Evolutionary conservation across 2,797 vertebrate genomes (phyloP).

Genomic region (Thaleichthys pacificus): DNA sequence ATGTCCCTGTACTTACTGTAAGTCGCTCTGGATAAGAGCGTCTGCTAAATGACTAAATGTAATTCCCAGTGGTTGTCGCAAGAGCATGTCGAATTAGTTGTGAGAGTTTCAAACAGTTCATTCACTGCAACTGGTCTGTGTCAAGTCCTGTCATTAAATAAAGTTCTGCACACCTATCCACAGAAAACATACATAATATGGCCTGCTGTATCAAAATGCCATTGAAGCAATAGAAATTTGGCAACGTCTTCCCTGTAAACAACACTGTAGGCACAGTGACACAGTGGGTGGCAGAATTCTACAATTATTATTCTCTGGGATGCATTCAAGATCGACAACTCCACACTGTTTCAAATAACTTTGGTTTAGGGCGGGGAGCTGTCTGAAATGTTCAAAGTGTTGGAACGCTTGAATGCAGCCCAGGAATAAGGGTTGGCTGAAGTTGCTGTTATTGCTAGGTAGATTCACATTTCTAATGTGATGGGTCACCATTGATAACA

Average conservation of each 20-base stretch:
- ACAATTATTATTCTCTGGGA: slow-evolving; percentile 31
- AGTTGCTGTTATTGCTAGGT: slow-evolving; percentile 60
- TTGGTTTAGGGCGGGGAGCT: slow-evolving; percentile 50
- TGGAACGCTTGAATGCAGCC: slow-evolving; percentile 35
- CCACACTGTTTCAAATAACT: slow-evolving; percentile 47
- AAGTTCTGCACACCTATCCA: slow-evolving; percentile 39
- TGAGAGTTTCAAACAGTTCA: slow-evolving; percentile 5
- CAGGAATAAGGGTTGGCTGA: slow-evolving; percentile 6
- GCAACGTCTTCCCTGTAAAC: slow-evolving; percentile 65
- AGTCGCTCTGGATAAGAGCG: too few relatives aligned
- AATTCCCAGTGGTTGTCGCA: not conserved
- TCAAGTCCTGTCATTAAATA: not conserved
- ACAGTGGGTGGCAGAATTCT: slow-evolving; percentile 45
- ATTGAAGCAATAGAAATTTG: slow-evolving; percentile 44
- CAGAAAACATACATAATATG: slow-evolving; percentile 24
- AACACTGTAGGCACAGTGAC: slow-evolving; percentile 58
- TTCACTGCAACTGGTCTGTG: slow-evolving; percentile 19
- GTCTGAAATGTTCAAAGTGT: slow-evolving; percentile 28
- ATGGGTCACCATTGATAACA: not conserved
- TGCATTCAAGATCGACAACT: slow-evolving; percentile 14
- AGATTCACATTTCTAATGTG: slow-evolving; percentile 25
- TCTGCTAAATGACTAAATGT: too few relatives aligned
- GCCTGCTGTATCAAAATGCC: slow-evolving; percentile 33
- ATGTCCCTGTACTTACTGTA: too few relatives aligned
- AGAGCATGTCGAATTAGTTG: slow-evolving; percentile 22